Evolutionary conservation across 1,140 invertebrate species (phyloP), one percentile per base, ranked within the genome.

Genomic region (Doryteuthis pealeii): DNA sequence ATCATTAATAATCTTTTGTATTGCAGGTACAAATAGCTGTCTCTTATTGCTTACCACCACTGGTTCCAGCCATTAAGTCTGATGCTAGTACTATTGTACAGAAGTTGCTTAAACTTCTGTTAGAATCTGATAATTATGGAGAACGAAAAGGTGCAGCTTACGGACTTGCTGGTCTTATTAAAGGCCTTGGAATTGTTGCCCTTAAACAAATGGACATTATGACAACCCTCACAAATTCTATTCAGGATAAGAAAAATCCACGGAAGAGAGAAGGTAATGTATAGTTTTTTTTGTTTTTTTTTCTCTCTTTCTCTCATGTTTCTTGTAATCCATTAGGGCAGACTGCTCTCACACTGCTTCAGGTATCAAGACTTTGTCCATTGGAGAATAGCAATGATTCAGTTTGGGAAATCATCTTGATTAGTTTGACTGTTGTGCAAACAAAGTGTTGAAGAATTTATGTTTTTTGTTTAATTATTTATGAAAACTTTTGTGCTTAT

Each of bases 161-260:
- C 74, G 88, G 88, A 26, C 76, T 89, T 71, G 88, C 88, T n/a
- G 88, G 88, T 2, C 82, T 92, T 26, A 94, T 99, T 3, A 98
- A 98, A 88, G 97, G 98, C 1, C 92, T 99, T 84, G 98, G 98
- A 58, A 99, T 99, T 81, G 88, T 98, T 6, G 94, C 95, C 0
- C 87, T 99, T 15, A 99, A 99, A 85, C 96, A 99, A 83, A 89
- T 97, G 49, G 95, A 98, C 81, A 96, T 99, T 31, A 98, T 99
- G 95, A 93, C 93, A 0, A 95, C 93, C 73, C 88, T 99, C 33
- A 98, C 95, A 0, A 93, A 93, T 70, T 96, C 96, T 74, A 96
- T 99, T 81, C 95, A 98, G 86, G 95, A 99, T 86, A 99, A 99
- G 84, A 98, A 98, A 84, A 97, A 97, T 85, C 95, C 95, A 78